Base-by-base conservation (phyloP, 2,888 invertebrate species). In the Nomada goodeniana region DNA sequence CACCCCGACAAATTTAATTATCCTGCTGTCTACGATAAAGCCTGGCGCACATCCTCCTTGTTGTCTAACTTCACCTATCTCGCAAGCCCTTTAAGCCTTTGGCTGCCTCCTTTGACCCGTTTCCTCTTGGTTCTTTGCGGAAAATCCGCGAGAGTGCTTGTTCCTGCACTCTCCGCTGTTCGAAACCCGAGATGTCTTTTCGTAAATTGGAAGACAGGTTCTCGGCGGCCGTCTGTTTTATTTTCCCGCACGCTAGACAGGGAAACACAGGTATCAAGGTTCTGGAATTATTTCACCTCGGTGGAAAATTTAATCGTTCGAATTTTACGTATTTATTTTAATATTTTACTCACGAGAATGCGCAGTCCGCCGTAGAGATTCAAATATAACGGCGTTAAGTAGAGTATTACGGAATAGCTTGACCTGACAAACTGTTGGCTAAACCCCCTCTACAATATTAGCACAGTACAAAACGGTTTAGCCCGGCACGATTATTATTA, bases 1-100 rank as follows among this genome's bases (percentile, higher is more conserved):
- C 95, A 94, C 94, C 90, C 92, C 93, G 95, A 95, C 95, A 95
- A 95, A 95, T 95, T 95, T 95, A 95, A 95, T 95, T 95, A 95
- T 95, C 95, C 94, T 94, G 94, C 94, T 94, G 94, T 94, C 94
- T 94, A 93, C 93, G 94, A 94, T 94, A 95, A 94, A 94, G 93
- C 93, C 91, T 65, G 86, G 74, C 78, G 88, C 86, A 86, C 90
- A 90, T 89, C 89, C 90, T 89, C 90, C 88, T 90, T 87, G 89
- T 90, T 88, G 88, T 87, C 89, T 89, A 90, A 89, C 88, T 89
- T 89, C 88, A 88, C 88, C 90, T 88, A 89, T 90, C 89, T 89
- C 82, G 82, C 88, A 85, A 89, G 87, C 89, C 86, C 88, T 88
- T 80, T 89, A 88, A 89, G 87, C 89, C 87, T 87, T 89, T 86